A percentile compares a stretch with the other conserved stretches of the same genome.
phyloP scores from a whole-genome alignment of 2,797 vertebrate genomes.

The Salmo trutta region DNA sequence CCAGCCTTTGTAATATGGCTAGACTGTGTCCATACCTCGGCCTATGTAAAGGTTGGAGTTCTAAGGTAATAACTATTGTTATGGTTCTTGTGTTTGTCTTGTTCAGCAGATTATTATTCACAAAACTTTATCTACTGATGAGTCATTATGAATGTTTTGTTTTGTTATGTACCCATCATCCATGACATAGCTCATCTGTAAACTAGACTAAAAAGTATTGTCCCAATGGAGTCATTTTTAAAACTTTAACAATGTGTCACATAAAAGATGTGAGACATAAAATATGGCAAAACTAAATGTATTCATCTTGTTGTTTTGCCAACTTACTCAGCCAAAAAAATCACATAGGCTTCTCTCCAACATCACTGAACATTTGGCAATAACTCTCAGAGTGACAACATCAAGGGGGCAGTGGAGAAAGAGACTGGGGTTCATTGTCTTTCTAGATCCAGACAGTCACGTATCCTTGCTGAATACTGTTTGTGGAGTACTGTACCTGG shows the following conservation, averaged over 20 bases:
- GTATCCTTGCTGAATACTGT: conserved; percentile 60
- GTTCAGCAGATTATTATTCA: conserved; percentile 65
- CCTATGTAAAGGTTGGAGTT: conserved; percentile 67
- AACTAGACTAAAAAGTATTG: conserved; percentile 61
- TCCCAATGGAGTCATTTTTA: conserved; percentile 69
- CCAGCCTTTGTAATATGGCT: conserved; percentile 66
- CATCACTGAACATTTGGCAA: conserved; percentile 69
- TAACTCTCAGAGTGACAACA: conserved; percentile 67
- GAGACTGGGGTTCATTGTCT: conserved; percentile 65
- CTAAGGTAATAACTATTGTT: conserved; percentile 72
- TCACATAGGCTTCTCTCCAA: conserved; percentile 67
- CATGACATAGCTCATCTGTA: conserved; percentile 66
- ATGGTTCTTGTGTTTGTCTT: conserved; percentile 69
- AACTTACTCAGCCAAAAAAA: conserved; percentile 73
- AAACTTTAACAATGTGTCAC: conserved; percentile 67
- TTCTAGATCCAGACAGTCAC: conserved; percentile 69
- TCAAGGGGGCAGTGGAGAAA: conserved; percentile 64
- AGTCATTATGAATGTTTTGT: conserved; percentile 69
- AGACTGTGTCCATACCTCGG: conserved; percentile 67
- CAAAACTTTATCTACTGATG: conserved; percentile 51
- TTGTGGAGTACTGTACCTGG: conserved; percentile 64
- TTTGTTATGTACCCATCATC: conserved; percentile 66
- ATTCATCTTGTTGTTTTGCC: conserved; percentile 75
- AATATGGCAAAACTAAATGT: conserved; percentile 68
- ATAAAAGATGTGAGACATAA: conserved; percentile 63